Conservation (phyloP, 2,797 vertebrate species). For the Gymnocypris eckloni region DNA sequence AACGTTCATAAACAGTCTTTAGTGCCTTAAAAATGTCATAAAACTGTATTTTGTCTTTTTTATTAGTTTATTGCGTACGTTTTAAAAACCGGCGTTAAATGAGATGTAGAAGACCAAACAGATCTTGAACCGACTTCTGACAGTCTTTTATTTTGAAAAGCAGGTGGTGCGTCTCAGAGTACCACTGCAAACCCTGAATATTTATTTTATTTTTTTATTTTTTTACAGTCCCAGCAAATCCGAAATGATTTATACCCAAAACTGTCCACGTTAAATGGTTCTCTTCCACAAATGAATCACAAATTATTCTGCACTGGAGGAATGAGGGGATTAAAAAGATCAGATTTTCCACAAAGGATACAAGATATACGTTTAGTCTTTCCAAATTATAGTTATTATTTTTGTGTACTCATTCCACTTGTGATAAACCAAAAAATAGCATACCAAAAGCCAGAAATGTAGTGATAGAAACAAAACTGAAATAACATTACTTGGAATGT, state of each 20-base stretch:
- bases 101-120: background rate
- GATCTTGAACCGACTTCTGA: background rate
- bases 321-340: background rate
- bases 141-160: constrained; percentile 35
- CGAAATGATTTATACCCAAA: background rate
- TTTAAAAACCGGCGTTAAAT: background rate
- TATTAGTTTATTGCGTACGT: background rate
- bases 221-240: background rate
- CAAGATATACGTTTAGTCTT: background rate
- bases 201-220: background rate
- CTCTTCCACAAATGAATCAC: background rate
- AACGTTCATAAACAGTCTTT: background rate
- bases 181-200: background rate
- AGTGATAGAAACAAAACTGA: background rate
- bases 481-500: background rate
- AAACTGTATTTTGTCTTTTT: background rate
- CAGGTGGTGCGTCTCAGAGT: background rate
- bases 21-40: background rate
- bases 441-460: background rate
- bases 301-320: background rate
- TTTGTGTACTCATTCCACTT: background rate
- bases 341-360: background rate
- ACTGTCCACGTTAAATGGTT: too few species aligned
- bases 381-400: background rate
- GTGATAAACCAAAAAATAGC: background rate